phyloP scores from a whole-genome alignment of 2,797 vertebrate genomes.

The Gouania willdenowi region DNA sequence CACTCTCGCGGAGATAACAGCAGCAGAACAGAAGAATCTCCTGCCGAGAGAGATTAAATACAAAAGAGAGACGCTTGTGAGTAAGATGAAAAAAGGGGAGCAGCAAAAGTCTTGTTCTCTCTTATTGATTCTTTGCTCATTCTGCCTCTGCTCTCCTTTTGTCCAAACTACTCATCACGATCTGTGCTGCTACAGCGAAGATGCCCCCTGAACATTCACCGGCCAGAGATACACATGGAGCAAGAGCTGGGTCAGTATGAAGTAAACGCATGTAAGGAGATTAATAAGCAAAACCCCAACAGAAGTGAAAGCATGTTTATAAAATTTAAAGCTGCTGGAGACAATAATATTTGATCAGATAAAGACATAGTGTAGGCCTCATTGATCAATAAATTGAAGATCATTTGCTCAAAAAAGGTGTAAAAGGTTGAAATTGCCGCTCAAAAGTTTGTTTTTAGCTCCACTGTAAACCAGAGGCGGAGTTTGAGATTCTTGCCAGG shows the following conservation, averaged over 20 bases:
- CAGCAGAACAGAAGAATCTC: conserved; percentile 16
- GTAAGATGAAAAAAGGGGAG: neutral
- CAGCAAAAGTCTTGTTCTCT: conserved; percentile 1
- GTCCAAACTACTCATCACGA: conserved; percentile 46
- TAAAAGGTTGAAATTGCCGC: too few species aligned
- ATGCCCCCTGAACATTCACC: conserved; percentile 30
- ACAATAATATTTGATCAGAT: too few species aligned
- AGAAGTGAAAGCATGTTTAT: too few species aligned
- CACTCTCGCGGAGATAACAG: conserved; percentile 29
- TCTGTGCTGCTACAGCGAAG: conserved; percentile 34
- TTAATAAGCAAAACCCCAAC: too few species aligned
- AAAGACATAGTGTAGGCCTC: too few species aligned
- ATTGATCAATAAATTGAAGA: too few species aligned
- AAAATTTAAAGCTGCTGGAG: too few species aligned
- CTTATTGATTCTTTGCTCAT: conserved; percentile 20
- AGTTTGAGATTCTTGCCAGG: too few species aligned
- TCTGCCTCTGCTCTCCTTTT: conserved; percentile 1
- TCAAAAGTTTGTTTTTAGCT: too few species aligned
- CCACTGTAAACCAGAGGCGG: too few species aligned
- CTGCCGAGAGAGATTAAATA: conserved; percentile 11
- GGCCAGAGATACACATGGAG: conserved; percentile 7
- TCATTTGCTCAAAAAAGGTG: too few species aligned
- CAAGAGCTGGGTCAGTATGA: conserved; percentile 1
- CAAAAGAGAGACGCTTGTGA: neutral
- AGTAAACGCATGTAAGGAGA: neutral